phyloP scores from a whole-genome alignment of 2,797 vertebrate species.

The Eidolon dupreanum region DNA sequence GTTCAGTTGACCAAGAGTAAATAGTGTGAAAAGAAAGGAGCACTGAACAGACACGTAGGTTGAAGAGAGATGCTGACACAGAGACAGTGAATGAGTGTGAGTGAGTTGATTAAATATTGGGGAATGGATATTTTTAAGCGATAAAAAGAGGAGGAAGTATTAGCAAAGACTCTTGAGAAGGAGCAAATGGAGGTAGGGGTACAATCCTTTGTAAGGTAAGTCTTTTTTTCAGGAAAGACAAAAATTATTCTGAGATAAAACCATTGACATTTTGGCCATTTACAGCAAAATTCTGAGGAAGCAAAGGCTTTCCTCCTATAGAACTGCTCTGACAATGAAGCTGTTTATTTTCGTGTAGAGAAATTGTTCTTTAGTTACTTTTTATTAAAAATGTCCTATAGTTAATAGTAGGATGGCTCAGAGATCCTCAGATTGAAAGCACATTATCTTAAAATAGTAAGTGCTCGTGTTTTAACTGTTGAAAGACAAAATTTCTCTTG shows the following conservation, averaged over 20 bases:
- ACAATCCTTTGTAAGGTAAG: not conserved
- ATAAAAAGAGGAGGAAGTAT: not conserved
- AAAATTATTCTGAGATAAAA: not conserved
- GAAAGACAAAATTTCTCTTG: not conserved
- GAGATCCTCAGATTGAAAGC: not conserved
- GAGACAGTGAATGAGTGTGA: not conserved
- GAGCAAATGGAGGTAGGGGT: not conserved
- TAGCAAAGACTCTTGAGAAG: not conserved
- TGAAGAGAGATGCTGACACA: not conserved
- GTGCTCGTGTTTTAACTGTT: not conserved
- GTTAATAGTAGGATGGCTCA: not conserved
- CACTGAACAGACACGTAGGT: not conserved
- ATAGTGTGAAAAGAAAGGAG: conserved; percentile 9
- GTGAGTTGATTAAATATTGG: not conserved
- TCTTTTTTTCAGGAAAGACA: not conserved
- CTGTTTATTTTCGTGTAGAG: not conserved
- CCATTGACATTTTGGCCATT: not conserved
- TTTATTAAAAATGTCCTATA: conserved; percentile 8
- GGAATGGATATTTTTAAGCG: not conserved
- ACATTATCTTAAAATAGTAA: conserved; percentile 25
- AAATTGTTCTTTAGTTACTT: not conserved
- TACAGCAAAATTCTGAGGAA: conserved; percentile 7
- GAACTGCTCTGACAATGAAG: not conserved
- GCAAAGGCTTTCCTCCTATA: not conserved
- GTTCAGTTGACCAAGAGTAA: not conserved